Conservation (phyloP, 2,888 invertebrate species). For the Sinotaia quadrata region DNA sequence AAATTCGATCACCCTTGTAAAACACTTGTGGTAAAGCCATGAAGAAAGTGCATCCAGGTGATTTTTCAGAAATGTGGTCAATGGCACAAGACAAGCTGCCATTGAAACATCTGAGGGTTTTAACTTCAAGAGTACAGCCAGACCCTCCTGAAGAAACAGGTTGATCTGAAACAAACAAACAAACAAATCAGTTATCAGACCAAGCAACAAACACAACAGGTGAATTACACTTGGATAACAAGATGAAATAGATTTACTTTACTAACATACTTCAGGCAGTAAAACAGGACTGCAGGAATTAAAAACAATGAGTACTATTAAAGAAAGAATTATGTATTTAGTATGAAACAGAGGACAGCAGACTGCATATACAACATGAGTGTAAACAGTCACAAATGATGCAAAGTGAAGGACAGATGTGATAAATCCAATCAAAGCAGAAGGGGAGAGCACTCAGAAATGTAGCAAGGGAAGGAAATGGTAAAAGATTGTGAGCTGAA, state of each 20-base stretch:
- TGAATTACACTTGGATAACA: neutral
- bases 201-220: too few relatives aligned
- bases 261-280: neutral
- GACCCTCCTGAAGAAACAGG: conserved; percentile 58
- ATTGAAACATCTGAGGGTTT: conserved; percentile 42
- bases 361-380: too few relatives aligned
- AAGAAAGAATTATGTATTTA: too few relatives aligned
- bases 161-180: conserved; percentile 51
- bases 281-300: neutral
- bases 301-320: too few relatives aligned
- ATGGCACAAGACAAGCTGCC: conserved; percentile 48
- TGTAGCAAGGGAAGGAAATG: too few relatives aligned
- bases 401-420: too few relatives aligned
- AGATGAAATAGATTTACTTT: too few relatives aligned
- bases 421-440: too few relatives aligned
- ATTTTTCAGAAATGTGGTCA: conserved; percentile 54
- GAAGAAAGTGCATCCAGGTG: conserved; percentile 51
- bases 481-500: too few relatives aligned
- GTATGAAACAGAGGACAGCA: too few relatives aligned
- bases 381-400: too few relatives aligned
- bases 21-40: conserved; percentile 59
- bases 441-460: too few relatives aligned
- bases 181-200: neutral
- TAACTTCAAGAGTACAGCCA: conserved; percentile 49
- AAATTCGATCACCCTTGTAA: conserved; percentile 50